Evolutionary conservation across 2,888 invertebrate genomes (phyloP).

Genomic region (Meta bourneti): DNA sequence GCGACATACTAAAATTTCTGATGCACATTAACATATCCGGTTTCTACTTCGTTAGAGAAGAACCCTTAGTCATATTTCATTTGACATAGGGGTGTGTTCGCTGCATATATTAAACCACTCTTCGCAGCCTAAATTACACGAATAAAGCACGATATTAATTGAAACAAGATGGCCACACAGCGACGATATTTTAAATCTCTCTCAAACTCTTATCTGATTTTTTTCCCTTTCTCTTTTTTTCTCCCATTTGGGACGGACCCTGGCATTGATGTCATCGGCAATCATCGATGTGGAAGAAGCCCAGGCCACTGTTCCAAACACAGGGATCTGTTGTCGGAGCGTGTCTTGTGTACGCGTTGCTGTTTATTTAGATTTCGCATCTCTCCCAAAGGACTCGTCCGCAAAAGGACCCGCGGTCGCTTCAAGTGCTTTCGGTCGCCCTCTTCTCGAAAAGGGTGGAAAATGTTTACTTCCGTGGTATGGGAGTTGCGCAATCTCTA

Average conservation of each 20-base stretch:
- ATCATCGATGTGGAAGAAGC: constrained; percentile 18
- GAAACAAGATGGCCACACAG: background rate
- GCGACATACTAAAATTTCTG: background rate
- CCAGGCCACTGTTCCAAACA: background rate
- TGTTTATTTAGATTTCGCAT: constrained; percentile 51
- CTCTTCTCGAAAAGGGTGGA: background rate
- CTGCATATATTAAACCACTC: constrained; percentile 4
- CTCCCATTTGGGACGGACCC: background rate
- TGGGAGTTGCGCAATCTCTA: too few relatives aligned
- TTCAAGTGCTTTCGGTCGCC: constrained; percentile 28
- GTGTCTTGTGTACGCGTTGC: constrained; percentile 10
- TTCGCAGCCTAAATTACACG: background rate
- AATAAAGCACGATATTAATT: background rate
- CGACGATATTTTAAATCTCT: background rate
- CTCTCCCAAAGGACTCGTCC: constrained; percentile 10
- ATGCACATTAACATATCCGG: constrained; percentile 15
- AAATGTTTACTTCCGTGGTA: constrained; percentile 16
- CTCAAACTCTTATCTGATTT: background rate
- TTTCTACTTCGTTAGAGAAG: background rate
- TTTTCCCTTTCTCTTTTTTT: too few relatives aligned
- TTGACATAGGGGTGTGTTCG: background rate
- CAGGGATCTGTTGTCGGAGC: constrained; percentile 33
- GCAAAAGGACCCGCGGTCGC: background rate
- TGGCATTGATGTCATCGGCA: constrained; percentile 36
- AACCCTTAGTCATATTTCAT: constrained; percentile 8